A percentile compares a stretch with the other conserved stretches of the same genome.
phyloP scores from a whole-genome alignment of 2,113 vertebrate species.

The Rhea pennata region DNA sequence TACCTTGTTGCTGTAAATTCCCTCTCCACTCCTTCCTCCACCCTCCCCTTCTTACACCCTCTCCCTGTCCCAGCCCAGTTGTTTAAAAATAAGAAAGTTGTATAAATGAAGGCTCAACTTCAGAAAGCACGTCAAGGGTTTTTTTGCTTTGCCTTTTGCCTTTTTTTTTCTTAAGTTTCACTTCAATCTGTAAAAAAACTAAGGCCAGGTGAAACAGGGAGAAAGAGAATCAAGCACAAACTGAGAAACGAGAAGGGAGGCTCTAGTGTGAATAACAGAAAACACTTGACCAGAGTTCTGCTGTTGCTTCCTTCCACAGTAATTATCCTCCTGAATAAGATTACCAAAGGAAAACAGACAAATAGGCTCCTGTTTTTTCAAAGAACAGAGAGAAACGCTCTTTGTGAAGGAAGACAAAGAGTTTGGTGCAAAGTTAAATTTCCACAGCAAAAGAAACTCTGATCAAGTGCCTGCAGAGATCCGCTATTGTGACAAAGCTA shows the following conservation, averaged over 20 bases:
- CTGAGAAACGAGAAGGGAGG: neutral
- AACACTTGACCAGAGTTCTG: fast-evolving
- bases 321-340: slow-evolving; percentile 41
- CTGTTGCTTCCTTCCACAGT: slow-evolving; percentile 20
- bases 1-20: slow-evolving; percentile 15
- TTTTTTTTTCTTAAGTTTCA: neutral
- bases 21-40: neutral
- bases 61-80: neutral
- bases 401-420: slow-evolving; percentile 35
- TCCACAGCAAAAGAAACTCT: neutral
- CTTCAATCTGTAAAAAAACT: neutral
- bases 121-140: neutral
- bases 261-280: neutral
- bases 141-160: neutral
- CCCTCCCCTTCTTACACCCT: neutral
- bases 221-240: neutral
- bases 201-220: neutral
- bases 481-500: slow-evolving; percentile 61
- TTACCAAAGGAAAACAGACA: slow-evolving; percentile 57
- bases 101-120: neutral
- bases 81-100: neutral
- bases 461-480: slow-evolving; percentile 10
- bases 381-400: slow-evolving; percentile 44
- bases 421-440: slow-evolving; percentile 1
- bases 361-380: slow-evolving; percentile 17